A percentile compares a stretch with the other conserved stretches of the same genome.
phyloP scores from a whole-genome alignment of 2,888 invertebrate species.

The Notodromas monacha region DNA sequence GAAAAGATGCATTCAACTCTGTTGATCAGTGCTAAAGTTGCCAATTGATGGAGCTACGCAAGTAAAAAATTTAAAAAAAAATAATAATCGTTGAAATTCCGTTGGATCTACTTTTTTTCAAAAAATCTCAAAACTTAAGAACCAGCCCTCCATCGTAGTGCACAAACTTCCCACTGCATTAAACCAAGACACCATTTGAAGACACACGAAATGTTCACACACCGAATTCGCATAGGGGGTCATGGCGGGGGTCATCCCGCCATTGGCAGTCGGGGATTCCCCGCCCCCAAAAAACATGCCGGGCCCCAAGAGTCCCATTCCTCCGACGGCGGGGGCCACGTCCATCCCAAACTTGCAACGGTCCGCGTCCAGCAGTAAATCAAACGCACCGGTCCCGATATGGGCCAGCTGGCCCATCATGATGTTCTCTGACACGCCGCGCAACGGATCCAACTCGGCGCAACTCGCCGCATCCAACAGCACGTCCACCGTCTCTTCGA shows the following conservation, averaged over 20 bases:
- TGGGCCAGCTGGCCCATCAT: slow-evolving; percentile 91
- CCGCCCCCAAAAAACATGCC: slow-evolving; percentile 39
- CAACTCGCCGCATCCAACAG: slow-evolving; percentile 91
- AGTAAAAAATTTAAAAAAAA: too few relatives aligned
- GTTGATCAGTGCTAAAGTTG: too few relatives aligned
- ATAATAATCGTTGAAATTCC: too few relatives aligned
- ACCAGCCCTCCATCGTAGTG: too few relatives aligned
- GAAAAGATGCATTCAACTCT: too few relatives aligned
- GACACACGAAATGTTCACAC: too few relatives aligned
- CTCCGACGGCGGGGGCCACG: slow-evolving; percentile 37
- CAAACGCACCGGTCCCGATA: slow-evolving; percentile 79
- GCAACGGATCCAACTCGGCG: slow-evolving; percentile 92
- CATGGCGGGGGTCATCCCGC: slow-evolving; percentile 55
- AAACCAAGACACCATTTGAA: too few relatives aligned
- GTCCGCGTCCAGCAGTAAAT: slow-evolving; percentile 78
- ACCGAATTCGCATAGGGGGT: too few relatives aligned
- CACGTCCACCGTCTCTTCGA: slow-evolving; percentile 98
- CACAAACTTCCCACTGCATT: too few relatives aligned
- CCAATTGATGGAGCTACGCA: too few relatives aligned
- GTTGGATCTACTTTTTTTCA: too few relatives aligned
- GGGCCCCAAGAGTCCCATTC: slow-evolving; percentile 29
- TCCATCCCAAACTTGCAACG: slow-evolving; percentile 97
- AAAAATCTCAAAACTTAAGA: too few relatives aligned
- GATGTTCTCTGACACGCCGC: slow-evolving; percentile 95
- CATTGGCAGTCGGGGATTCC: slow-evolving; percentile 33